Evolutionary conservation across 2,797 vertebrate genomes (phyloP), one percentile per base, ranked within the genome.

Genomic region (Ceryle rudis): DNA sequence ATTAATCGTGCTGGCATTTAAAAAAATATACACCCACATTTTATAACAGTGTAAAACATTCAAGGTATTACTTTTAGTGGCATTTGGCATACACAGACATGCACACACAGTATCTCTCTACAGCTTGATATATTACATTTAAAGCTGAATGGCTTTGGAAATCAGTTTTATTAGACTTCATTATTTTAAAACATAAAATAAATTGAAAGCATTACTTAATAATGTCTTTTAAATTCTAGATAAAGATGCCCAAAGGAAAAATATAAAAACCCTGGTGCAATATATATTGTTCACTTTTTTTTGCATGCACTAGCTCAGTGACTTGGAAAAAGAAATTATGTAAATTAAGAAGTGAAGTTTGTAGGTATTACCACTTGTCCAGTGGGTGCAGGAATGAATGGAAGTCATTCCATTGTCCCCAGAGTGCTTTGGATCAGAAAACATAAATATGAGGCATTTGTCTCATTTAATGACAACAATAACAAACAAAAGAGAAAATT

Each of bases 1-100:
- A 97, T 98, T 96, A 95, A 97, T 97, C 95, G 96, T 88, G 69
- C 7, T 93, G 91, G 64, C 83, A 94, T 86, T 75, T 35, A 60
- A 93, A 88, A 90, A 94, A 75, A 83, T 25, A 89, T 57, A 79
- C 95, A 78, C 0, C 58, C 64, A 58, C 55, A 39, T 86, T 93
- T 93, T 96, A 88, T 89, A 96, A 81, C 80, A 73, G 62, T 55
- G 69, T 86, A 95, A 95, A 95, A 66, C 62, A 72, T 61, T 64
- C 67, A 81, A 5, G 86, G 51, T 85, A 91, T 86, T 87, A 47
- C 89, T 96, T 95, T 86, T 71, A 88, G 81, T 62, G 90, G 86
- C 29, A 31, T 57, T 95, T 94, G 90, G 74, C 88, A 71, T 49
- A 29, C 2, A 1, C 5, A 84, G 55, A 49, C 67, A 6, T 15